A percentile compares a stretch with the other conserved stretches of the same genome.
Evolutionary conservation across 1,140 invertebrate genomes (phyloP).

Genomic region (Homalodisca vitripennis): DNA sequence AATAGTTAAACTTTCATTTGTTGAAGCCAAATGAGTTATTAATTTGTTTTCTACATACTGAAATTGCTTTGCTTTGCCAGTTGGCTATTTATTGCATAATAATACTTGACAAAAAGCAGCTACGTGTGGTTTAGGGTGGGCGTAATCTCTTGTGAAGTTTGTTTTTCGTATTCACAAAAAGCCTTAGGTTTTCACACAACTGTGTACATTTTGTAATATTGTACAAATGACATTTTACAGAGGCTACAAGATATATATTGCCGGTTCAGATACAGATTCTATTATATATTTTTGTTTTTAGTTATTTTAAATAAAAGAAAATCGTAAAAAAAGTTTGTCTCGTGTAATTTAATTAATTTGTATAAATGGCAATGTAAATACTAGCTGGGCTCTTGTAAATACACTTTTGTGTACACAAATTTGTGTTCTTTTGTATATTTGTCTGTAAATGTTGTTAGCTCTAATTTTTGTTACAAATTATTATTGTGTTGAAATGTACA

Average conservation of each 20-base stretch:
- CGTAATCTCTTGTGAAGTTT: too few relatives aligned
- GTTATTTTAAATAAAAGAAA: slow-evolving; percentile 10
- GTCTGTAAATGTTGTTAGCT: slow-evolving; percentile 21
- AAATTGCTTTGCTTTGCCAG: too few relatives aligned
- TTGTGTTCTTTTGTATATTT: slow-evolving; percentile 24
- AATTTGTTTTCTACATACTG: too few relatives aligned
- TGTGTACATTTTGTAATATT: slow-evolving; percentile 22
- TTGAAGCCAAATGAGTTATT: too few relatives aligned
- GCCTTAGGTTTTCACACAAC: slow-evolving; percentile 12
- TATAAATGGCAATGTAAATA: slow-evolving; percentile 21
- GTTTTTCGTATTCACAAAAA: not conserved
- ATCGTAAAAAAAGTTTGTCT: slow-evolving; percentile 5
- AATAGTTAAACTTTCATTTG: too few relatives aligned
- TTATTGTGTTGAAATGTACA: slow-evolving; percentile 24
- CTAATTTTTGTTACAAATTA: slow-evolving; percentile 19
- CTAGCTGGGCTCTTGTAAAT: slow-evolving; percentile 8
- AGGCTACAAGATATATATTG: slow-evolving; percentile 16
- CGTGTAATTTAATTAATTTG: slow-evolving; percentile 13
- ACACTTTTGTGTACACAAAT: slow-evolving; percentile 5
- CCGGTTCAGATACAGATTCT: slow-evolving; percentile 6
- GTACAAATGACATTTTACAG: slow-evolving; percentile 3
- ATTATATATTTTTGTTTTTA: slow-evolving; percentile 25
- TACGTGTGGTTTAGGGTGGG: too few relatives aligned
- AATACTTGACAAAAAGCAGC: too few relatives aligned
- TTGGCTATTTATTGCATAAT: too few relatives aligned